These are phyloP conservation scores for Zaprionus vittiger DNA, from an alignment of 1,140 invertebrate species.

Conservation along the genomic window DNA sequence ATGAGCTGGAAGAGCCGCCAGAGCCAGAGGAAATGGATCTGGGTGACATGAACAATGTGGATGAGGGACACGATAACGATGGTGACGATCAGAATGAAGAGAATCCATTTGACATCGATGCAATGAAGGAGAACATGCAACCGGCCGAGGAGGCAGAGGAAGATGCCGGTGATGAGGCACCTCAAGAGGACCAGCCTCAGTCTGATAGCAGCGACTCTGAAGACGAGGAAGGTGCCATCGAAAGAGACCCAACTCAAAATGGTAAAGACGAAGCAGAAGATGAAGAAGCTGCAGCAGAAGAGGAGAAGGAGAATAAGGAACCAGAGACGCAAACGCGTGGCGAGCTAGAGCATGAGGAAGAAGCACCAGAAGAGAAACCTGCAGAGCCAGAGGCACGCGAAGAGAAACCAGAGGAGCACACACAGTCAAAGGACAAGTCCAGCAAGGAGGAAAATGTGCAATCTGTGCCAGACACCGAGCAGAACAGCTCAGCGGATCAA, in stretches of 20 bases:
- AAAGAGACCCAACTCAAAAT: constrained; percentile 82
- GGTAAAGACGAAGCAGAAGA: constrained; percentile 85
- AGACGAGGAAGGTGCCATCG: constrained; percentile 69
- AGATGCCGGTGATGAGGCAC: constrained; percentile 80
- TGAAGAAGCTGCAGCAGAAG: constrained; percentile 84
- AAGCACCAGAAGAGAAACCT: constrained; percentile 71
- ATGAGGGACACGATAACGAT: constrained; percentile 89
- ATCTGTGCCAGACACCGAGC: constrained; percentile 85
- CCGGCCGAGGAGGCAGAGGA: constrained; percentile 84
- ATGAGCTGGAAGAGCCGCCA: constrained; percentile 89
- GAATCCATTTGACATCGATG: constrained; percentile 93
- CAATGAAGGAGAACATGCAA: constrained; percentile 88
- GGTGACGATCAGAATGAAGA: constrained; percentile 87
- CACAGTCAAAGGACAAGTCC: constrained; percentile 88
- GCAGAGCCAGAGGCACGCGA: constrained; percentile 70
- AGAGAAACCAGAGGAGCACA: constrained; percentile 86
- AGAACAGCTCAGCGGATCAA: constrained; percentile 78
- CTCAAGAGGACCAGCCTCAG: constrained; percentile 85
- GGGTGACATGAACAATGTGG: constrained; percentile 93
- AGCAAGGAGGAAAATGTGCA: constrained; percentile 86
- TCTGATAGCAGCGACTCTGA: constrained; percentile 84
- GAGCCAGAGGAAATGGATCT: constrained; percentile 94
- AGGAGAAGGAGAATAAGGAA: constrained; percentile 85
- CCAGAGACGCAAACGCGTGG: constrained; percentile 69
- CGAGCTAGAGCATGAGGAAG: constrained; percentile 51